Base-by-base conservation (phyloP, 2,797 vertebrate species). In the Tolypeutes matacus region DNA sequence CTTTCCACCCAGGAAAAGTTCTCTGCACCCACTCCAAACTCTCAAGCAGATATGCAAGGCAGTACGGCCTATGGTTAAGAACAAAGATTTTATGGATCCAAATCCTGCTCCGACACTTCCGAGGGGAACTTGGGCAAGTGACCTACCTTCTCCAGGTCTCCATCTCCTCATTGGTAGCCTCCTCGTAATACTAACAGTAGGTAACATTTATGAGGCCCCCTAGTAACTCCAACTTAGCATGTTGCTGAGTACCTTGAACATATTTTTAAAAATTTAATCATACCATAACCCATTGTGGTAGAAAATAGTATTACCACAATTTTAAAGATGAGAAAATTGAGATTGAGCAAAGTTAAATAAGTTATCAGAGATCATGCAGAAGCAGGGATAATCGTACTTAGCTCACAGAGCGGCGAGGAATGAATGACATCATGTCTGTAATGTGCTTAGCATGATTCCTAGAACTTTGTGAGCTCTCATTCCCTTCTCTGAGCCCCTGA, bases 371-470 rank as follows among this genome's bases (percentile, higher is more conserved):
- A 76, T 95, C 82, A 95, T 81, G 39, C 39, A 83, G 56, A 92
- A 90, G 69, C 80, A 53, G 15, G 91, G 84, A 89, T 95, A 93
- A 96, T 81, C 93, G 80, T 67, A 21, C 86, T 96, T 89, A 95
- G 65, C 60, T 96, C 88, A 97, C 87, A 83, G 92, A 94, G 75
- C 23, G 9, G 31, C 69, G 70, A 94, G 87, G 82, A 84, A 69
- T 46, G 77, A 72, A 95, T 97, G 97, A 97, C 91, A 96, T 97
- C 88, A 97, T 94, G 96, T 97, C 97, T 96, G 65, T 86, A 77
- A 39, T 3, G 8, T 84, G 65, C 91, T 96, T 73, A 81, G 73
- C 86, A 34, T 76, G 86, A 39, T 88, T 67, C 73, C 65, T 85
- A 86, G 86, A 85, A 25, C 75, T 62, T 73, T 42, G 7, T 53